Percentiles rank a stretch among this genome's conserved stretches.
Conservation (phyloP, 2,113 vertebrate genomes). For the Oncorhynchus mykiss region DNA sequence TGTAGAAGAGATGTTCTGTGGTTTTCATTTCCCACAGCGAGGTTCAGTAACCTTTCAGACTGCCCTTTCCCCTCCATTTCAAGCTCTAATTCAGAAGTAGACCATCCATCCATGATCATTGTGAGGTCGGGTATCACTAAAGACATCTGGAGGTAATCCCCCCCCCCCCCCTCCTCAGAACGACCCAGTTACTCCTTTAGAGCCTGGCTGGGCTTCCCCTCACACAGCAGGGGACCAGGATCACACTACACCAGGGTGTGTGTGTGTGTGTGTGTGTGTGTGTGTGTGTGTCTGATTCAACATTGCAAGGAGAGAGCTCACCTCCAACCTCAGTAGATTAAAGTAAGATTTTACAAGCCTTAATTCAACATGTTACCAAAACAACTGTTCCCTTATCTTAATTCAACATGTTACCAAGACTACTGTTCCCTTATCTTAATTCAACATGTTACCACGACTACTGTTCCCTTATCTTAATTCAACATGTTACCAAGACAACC, state of each 20-base stretch:
- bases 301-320: too few species aligned
- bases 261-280: constrained; percentile 2
- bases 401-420: too few species aligned
- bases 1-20: constrained; percentile 16
- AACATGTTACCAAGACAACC: too few species aligned
- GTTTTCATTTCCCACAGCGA: constrained; percentile 32
- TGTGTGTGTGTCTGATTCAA: neutral
- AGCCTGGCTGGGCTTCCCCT: neutral
- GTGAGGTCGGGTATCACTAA: constrained; percentile 61
- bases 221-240: constrained; percentile 43
- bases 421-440: too few species aligned
- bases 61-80: constrained; percentile 65
- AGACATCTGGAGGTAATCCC: constrained; percentile 52
- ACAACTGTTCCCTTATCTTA: too few species aligned
- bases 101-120: constrained; percentile 60
- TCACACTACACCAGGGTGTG: neutral
- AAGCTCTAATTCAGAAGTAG: constrained; percentile 57
- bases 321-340: too few species aligned
- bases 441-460: too few species aligned
- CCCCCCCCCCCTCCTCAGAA: constrained; percentile 34
- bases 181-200: constrained; percentile 24
- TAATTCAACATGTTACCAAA: too few species aligned
- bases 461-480: too few species aligned
- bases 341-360: too few species aligned
- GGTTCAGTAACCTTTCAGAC: constrained; percentile 45